A percentile compares a stretch with the other conserved stretches of the same genome.
Evolutionary conservation across 2,113 vertebrate genomes (phyloP).

Genomic region (Rana temporaria): DNA sequence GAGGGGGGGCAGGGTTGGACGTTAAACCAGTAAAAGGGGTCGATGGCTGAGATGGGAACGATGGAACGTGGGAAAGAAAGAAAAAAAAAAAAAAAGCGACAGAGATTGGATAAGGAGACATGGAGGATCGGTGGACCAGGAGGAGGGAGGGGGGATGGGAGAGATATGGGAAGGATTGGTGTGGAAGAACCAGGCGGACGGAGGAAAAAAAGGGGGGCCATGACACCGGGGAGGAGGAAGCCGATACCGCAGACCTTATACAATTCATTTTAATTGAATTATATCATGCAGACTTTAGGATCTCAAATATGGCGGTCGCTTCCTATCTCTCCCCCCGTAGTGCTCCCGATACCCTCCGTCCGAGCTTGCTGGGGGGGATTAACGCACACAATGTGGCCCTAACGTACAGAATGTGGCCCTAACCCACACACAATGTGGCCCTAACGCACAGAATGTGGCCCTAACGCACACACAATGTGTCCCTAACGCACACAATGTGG

Average conservation of each 20-base stretch:
- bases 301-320: neutral
- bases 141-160: neutral
- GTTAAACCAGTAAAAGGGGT: neutral
- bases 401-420: too few relatives aligned
- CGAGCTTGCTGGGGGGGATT: too few relatives aligned
- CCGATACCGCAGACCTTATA: neutral
- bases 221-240: neutral
- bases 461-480: too few relatives aligned
- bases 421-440: too few relatives aligned
- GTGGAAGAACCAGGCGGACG: neutral
- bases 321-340: neutral
- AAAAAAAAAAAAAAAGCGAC: neutral
- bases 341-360: too few relatives aligned
- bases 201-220: neutral
- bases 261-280: neutral
- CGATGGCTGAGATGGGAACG: neutral
- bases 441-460: too few relatives aligned
- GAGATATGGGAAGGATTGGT: neutral
- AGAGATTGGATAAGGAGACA: neutral
- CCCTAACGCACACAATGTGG: too few relatives aligned
- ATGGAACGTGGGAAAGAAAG: neutral
- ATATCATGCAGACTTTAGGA: conserved; percentile 4
- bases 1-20: neutral
- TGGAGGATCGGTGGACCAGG: neutral
- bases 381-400: too few relatives aligned